Evolutionary conservation across 2,113 vertebrate species (phyloP).

Genomic region (Physeter macrocephalus): DNA sequence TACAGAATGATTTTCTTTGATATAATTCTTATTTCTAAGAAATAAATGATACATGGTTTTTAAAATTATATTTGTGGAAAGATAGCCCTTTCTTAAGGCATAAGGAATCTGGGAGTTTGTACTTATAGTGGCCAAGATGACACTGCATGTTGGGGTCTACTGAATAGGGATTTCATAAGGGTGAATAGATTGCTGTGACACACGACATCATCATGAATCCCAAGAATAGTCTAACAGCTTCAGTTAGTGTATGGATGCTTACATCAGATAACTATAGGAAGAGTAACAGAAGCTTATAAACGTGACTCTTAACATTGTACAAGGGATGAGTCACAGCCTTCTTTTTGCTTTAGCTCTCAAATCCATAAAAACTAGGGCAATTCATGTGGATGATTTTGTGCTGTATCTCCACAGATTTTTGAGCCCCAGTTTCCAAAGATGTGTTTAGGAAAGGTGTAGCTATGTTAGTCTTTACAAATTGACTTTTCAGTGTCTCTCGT

Average conservation of each 20-base stretch:
- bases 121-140: accelerated
- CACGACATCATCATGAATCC: not conserved
- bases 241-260: not conserved
- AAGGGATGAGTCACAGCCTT: not conserved
- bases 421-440: not conserved
- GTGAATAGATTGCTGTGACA: not conserved
- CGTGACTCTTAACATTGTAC: not conserved
- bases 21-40: not conserved
- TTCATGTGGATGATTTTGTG: not conserved
- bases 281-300: not conserved
- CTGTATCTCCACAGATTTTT: not conserved
- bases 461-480: not conserved
- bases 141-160: accelerated
- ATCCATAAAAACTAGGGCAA: not conserved
- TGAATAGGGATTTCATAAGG: not conserved
- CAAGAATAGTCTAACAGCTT: not conserved
- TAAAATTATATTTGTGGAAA: not conserved
- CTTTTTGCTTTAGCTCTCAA: not conserved
- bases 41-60: not conserved
- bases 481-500: not conserved
- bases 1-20: not conserved
- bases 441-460: not conserved
- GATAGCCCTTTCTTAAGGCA: not conserved
- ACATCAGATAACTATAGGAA: not conserved
- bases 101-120: not conserved